Percentiles rank a stretch among this genome's conserved stretches.
Evolutionary conservation across 2,888 invertebrate species (phyloP).

Genomic region (Troides helena): DNA sequence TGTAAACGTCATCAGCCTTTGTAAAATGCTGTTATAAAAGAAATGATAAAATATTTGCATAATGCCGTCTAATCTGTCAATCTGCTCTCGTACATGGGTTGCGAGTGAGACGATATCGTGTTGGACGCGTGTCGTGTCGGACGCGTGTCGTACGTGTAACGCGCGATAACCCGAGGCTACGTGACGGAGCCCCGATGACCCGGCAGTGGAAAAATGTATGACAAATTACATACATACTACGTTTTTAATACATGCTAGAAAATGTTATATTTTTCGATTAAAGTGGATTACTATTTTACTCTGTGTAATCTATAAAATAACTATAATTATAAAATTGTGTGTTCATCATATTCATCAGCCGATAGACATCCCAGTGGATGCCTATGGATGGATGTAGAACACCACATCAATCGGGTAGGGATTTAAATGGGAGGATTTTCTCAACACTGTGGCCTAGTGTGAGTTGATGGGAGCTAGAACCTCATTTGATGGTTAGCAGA

Average conservation of each 20-base stretch:
- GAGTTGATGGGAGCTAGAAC: no score
- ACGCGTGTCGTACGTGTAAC: slow-evolving; percentile 36
- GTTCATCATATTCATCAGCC: no score
- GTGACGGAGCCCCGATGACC: slow-evolving; percentile 44
- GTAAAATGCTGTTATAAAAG: slow-evolving; percentile 1
- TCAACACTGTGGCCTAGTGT: no score
- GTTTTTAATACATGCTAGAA: background rate
- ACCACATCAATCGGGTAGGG: no score
- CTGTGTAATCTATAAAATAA: no score
- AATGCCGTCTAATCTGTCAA: slow-evolving; percentile 24
- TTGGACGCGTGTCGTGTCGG: slow-evolving; percentile 36
- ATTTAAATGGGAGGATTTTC: no score
- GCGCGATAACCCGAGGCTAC: slow-evolving; percentile 43
- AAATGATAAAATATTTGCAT: slow-evolving; percentile 13
- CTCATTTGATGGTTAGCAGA: no score
- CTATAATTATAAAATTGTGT: no score
- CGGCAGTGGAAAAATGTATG: slow-evolving; percentile 43
- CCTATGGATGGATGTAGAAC: no score
- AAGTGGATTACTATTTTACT: no score
- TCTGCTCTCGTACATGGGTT: slow-evolving; percentile 16
- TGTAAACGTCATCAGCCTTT: background rate
- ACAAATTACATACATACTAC: slow-evolving; percentile 32
- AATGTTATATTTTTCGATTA: no score
- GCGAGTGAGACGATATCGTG: slow-evolving; percentile 30
- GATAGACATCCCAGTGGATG: no score